phyloP scores from a whole-genome alignment of 2,113 vertebrate genomes.

The Carlito syrichta region DNA sequence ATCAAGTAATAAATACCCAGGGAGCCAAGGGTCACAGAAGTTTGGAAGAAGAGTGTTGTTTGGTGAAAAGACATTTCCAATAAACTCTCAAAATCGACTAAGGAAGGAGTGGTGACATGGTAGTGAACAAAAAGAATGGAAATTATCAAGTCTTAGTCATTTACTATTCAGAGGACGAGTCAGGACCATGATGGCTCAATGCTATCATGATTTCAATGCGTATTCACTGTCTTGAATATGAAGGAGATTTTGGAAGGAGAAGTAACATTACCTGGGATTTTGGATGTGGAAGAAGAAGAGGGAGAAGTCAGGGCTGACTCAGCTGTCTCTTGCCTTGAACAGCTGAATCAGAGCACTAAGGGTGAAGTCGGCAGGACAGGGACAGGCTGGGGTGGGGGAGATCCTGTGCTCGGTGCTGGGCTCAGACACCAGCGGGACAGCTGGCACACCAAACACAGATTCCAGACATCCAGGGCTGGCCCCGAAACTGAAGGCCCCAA shows the following conservation, averaged over 20 bases:
- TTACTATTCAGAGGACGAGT: background rate
- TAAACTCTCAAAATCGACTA: background rate
- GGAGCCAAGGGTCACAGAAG: background rate
- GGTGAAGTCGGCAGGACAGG: no score
- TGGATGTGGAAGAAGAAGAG: background rate
- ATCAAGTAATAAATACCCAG: rapidly evolving
- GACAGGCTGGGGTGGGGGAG: rapidly evolving
- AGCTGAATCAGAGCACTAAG: rapidly evolving
- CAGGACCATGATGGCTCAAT: background rate
- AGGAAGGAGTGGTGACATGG: background rate
- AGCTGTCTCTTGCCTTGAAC: background rate
- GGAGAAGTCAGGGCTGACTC: background rate
- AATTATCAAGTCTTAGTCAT: background rate
- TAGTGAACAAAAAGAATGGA: background rate
- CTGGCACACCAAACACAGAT: background rate
- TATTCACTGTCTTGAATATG: background rate
- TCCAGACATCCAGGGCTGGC: background rate
- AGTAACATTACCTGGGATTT: background rate
- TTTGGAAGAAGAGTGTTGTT: background rate
- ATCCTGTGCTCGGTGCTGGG: background rate
- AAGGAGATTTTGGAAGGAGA: background rate
- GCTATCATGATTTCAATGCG: background rate
- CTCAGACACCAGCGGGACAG: background rate
- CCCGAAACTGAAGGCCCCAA: background rate
- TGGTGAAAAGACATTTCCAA: background rate